phyloP scores from a whole-genome alignment of 2,113 vertebrate genomes.

The Anseranas semipalmata region DNA sequence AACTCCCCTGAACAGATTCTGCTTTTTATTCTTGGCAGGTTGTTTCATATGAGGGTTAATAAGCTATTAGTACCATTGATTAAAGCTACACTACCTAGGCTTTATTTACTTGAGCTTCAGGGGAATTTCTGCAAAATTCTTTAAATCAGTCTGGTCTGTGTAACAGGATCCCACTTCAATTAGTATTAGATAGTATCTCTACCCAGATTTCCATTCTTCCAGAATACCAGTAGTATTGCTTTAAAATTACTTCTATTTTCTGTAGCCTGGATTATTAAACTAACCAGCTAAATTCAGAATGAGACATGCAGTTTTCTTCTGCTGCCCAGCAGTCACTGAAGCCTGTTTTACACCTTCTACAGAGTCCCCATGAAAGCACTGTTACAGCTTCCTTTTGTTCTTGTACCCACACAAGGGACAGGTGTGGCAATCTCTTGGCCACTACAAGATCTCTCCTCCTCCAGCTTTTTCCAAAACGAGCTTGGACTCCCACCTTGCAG shows the following conservation, averaged over 20 bases:
- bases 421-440: not conserved
- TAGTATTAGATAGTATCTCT: not conserved
- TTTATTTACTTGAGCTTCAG: not conserved
- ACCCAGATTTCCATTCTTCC: not conserved
- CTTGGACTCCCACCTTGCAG: not conserved
- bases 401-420: not conserved
- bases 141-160: not conserved
- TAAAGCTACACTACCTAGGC: not conserved
- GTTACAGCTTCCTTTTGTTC: not conserved
- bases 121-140: not conserved
- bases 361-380: not conserved
- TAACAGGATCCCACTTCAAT: not conserved
- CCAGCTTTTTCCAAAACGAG: not conserved
- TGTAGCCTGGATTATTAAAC: not conserved
- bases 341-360: not conserved
- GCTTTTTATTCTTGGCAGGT: not conserved
- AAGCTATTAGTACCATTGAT: not conserved
- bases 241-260: not conserved
- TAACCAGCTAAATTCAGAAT: not conserved
- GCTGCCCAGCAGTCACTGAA: not conserved
- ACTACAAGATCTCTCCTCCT: not conserved
- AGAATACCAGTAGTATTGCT: not conserved
- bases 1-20: not conserved
- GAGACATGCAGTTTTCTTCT: not conserved
- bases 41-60: not conserved